These are phyloP conservation scores for Muscicapa striata DNA, from an alignment of 2,797 vertebrate species.

Conservation along the genomic window DNA sequence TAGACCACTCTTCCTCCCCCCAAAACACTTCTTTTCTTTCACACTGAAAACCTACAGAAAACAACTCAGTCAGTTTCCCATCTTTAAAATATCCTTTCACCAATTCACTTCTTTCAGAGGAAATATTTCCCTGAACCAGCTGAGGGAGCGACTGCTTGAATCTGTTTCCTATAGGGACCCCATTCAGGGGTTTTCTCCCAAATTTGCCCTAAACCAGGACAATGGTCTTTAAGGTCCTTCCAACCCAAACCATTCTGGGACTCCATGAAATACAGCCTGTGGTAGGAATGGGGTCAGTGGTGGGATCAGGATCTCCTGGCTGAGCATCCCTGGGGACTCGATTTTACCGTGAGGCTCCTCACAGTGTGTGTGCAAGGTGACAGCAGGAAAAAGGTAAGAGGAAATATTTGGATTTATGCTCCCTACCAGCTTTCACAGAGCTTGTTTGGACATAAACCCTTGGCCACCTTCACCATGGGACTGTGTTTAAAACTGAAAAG, in stretches of 20 bases:
- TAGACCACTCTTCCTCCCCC: too few relatives aligned
- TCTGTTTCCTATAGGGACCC: too few relatives aligned
- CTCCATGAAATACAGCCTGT: fast-evolving
- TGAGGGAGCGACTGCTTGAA: too few relatives aligned
- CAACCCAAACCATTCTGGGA: background rate
- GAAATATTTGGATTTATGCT: background rate
- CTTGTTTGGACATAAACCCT: background rate
- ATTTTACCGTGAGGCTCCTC: background rate
- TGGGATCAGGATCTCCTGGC: fast-evolving
- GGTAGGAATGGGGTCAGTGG: fast-evolving
- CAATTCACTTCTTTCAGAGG: too few relatives aligned
- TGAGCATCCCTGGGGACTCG: background rate
- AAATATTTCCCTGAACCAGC: too few relatives aligned
- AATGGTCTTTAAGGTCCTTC: background rate
- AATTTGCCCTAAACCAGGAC: too few relatives aligned
- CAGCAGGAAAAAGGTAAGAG: background rate
- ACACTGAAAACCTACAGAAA: too few relatives aligned
- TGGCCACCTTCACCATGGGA: background rate
- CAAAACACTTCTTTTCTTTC: too few relatives aligned
- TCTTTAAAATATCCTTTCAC: too few relatives aligned
- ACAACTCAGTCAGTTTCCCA: too few relatives aligned
- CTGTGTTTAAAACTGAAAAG: background rate
- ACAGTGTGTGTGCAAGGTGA: background rate
- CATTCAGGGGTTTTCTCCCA: too few relatives aligned
- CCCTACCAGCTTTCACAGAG: background rate